Percentiles rank a stretch among this genome's conserved stretches.
phyloP scores from a whole-genome alignment of 1,140 invertebrate genomes.

The Papilio machaon region DNA sequence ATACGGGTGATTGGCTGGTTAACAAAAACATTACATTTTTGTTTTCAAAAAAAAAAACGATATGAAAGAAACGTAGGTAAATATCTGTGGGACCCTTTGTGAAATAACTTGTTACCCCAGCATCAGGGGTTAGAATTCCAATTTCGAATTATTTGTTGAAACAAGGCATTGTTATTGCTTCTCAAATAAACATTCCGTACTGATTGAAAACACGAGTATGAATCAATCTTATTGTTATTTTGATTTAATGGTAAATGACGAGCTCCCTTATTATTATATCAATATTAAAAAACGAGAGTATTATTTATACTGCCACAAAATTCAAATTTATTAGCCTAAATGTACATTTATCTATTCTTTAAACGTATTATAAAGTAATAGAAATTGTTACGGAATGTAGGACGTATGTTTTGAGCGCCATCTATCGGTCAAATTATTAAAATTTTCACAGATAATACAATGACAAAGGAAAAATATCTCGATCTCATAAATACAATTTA shows the following conservation, averaged over 20 bases:
- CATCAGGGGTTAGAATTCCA: slow-evolving; percentile 20
- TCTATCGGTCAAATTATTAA: background rate
- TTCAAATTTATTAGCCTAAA: background rate
- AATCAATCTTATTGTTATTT: background rate
- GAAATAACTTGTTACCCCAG: slow-evolving; percentile 13
- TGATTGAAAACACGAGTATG: slow-evolving; percentile 14
- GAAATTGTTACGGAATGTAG: background rate
- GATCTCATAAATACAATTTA: background rate
- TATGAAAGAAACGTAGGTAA: background rate
- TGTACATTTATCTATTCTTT: no score
- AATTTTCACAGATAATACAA: background rate
- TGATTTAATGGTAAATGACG: background rate
- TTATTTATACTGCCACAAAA: background rate
- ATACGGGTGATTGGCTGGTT: background rate
- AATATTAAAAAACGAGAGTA: background rate
- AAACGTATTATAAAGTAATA: background rate
- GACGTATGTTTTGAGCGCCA: background rate
- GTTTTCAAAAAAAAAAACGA: background rate
- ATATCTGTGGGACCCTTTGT: slow-evolving; percentile 1
- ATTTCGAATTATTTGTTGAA: slow-evolving; percentile 26
- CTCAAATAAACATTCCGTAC: slow-evolving; percentile 17
- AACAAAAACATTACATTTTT: background rate
- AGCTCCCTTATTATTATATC: background rate
- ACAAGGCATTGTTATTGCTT: slow-evolving; percentile 19
- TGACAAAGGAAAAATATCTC: background rate